These are phyloP conservation scores for Aphelinus certus DNA, from an alignment of 1,140 invertebrate species.

Conservation along the genomic window DNA sequence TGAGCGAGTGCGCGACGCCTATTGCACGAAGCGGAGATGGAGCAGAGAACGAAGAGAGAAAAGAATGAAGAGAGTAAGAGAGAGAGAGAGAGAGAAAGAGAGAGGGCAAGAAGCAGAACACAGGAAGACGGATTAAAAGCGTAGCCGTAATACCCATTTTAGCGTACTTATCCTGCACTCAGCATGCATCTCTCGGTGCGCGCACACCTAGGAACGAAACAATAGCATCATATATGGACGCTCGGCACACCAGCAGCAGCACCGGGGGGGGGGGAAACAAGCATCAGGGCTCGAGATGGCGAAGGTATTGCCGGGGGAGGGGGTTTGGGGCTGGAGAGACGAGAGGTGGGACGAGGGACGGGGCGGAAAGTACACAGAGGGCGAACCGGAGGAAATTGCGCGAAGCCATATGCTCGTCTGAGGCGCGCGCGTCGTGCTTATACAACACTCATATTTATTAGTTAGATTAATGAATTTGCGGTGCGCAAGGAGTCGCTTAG, in stretches of 20 bases:
- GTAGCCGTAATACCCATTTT: slow-evolving; percentile 49
- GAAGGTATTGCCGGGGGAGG: not conserved
- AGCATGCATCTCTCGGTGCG: slow-evolving; percentile 25
- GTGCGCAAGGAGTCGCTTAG: slow-evolving; percentile 49
- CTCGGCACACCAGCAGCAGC: slow-evolving; percentile 7
- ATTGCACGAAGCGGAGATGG: slow-evolving; percentile 31
- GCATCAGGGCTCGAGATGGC: slow-evolving; percentile 15
- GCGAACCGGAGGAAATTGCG: slow-evolving; percentile 7
- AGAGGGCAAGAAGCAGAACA: slow-evolving; percentile 3
- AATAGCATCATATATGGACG: not conserved
- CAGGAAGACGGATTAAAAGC: slow-evolving; percentile 22
- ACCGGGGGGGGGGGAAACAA: slow-evolving; percentile 31
- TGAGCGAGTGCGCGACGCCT: slow-evolving; percentile 45
- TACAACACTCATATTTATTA: slow-evolving; percentile 43
- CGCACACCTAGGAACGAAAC: slow-evolving; percentile 30
- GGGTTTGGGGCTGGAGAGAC: slow-evolving; percentile 6
- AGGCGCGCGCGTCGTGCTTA: slow-evolving; percentile 7
- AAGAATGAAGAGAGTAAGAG: not conserved
- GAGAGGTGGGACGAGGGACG: not conserved
- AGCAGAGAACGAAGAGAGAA: slow-evolving; percentile 8
- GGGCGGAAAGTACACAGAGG: not conserved
- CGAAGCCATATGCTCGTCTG: slow-evolving; percentile 1
- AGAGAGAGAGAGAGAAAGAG: not conserved
- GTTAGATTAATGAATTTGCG: slow-evolving; percentile 58
- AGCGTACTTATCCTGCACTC: slow-evolving; percentile 47